Evolutionary conservation across 92 coral and sea anemone species (phyloP), one percentile per base, ranked within the genome.

Genomic region (Bergia sp.): DNA sequence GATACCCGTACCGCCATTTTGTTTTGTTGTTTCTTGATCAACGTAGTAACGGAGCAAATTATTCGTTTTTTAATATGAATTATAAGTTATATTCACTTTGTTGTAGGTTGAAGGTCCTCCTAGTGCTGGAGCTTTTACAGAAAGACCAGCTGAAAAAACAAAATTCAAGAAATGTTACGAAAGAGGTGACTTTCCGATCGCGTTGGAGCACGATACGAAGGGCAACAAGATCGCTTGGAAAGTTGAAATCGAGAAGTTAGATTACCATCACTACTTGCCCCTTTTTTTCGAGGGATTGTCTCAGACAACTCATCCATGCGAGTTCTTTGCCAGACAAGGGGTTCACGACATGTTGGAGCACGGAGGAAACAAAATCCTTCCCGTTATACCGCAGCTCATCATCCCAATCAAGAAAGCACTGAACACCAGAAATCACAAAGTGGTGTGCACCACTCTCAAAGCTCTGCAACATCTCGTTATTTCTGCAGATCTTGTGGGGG

Each of bases 181-280:
- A 79, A 91, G 99, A 90, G 99, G 99, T 80, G 99, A 97, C 79
- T 97, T 96, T 79, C 99, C 99, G 37, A 97, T 97, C 89, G 99
- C 99, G 29, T 82, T 97, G 76, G 99, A 97, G 90, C 99, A 97
- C 93, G 99, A 97, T 91, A 97, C 99, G 43, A 97, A 97, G 76
- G 99, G 99, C 23, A 97, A 97, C 93, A 97, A 97, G 87, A 97
- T 97, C 20, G 99, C 98, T 18, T 97, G 99, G 99, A 97, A 97
- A 83, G 99, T 97, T 18, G 99, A 97, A 85, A 93, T 97, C 37
- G 99, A 97, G 88, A 97, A 96, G 89, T 94, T 97, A 38, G 99
- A 97, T 88, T 97, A 97, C 91, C 99, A 97, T 41, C 99, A 97
- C 86, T 97, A 97, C 89, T 91, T 97, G 42, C 99, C 99, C 2